phyloP scores from a whole-genome alignment of 2,797 vertebrate species.

The Rallus crepitans region DNA sequence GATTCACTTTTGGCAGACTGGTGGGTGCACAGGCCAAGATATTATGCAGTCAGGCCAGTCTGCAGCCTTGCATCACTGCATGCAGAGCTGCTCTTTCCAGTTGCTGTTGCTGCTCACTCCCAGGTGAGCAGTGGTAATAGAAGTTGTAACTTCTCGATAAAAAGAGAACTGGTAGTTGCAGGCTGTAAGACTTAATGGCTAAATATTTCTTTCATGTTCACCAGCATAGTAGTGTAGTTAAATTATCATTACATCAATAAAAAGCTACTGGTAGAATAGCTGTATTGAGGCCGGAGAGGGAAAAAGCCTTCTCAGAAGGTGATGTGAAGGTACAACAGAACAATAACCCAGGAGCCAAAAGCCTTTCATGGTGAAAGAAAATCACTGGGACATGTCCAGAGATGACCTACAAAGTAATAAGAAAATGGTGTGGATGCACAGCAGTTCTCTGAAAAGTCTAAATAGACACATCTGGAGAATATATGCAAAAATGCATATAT shows the following conservation, averaged over 20 bases:
- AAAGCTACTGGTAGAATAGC: not conserved
- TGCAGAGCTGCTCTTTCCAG: not conserved
- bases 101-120: not conserved
- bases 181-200: not conserved
- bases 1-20: not conserved
- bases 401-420: not conserved
- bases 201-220: not conserved
- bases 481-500: not conserved
- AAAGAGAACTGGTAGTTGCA: not conserved
- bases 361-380: fast-evolving
- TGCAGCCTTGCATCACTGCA: not conserved
- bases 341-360: not conserved
- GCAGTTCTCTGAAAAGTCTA: not conserved
- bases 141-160: not conserved
- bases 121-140: not conserved
- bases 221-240: not conserved
- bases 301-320: not conserved
- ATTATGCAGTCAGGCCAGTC: not conserved
- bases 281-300: not conserved
- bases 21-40: not conserved
- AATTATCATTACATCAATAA: not conserved
- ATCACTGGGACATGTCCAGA: not conserved
- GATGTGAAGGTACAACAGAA: not conserved
- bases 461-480: fast-evolving
- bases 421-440: not conserved